Evolutionary conservation across 2,797 vertebrate species (phyloP), one percentile per base, ranked within the genome.

Genomic region (Sciaenops ocellatus): DNA sequence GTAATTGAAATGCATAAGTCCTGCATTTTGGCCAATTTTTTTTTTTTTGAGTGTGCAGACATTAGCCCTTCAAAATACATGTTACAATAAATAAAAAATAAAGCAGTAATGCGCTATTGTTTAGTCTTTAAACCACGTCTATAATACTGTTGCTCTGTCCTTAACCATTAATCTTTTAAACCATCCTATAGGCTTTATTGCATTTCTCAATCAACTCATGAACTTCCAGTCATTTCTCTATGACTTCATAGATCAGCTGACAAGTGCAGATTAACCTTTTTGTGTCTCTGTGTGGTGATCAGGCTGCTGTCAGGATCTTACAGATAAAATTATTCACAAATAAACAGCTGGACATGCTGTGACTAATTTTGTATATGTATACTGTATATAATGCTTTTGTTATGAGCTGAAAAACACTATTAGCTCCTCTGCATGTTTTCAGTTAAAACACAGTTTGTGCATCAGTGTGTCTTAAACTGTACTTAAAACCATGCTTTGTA

Each of bases 291-390:
- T 5, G 12, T 11, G 30, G 13, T 50, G 22, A 26, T 50, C 61
- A 13, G 34, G 56, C 17, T 38, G 47, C 41, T 22, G 18, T 38
- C 20, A 20, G 41, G 17, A 12, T 46, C 50, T 67, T 55, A 2
- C 18, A 10, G 0, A 69, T 24, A 7, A 26, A 63, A 41, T 44
- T 1, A 60, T 65, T 57, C n/a, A 56, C 28, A 57, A 20, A 59
- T 48, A 5, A 41, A 56, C 22, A 76, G 57, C 5, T 44, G 15
- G 56, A 68, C 64, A 48, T 48, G 59, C 24, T 62, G 15, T 26
- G 11, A 26, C 10, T 9, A 12, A 22, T 5, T 34, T 9, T 61
- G 15, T 24, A 34, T 17, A 18, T 17, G 8, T 20, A 44, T 24
- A 11, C 16, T 48, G 16, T 17, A 11, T 20, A 44, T 20, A 11